These are phyloP conservation scores for Drosophila robusta DNA, from an alignment of 2,888 invertebrate genomes.

Conservation along the genomic window DNA sequence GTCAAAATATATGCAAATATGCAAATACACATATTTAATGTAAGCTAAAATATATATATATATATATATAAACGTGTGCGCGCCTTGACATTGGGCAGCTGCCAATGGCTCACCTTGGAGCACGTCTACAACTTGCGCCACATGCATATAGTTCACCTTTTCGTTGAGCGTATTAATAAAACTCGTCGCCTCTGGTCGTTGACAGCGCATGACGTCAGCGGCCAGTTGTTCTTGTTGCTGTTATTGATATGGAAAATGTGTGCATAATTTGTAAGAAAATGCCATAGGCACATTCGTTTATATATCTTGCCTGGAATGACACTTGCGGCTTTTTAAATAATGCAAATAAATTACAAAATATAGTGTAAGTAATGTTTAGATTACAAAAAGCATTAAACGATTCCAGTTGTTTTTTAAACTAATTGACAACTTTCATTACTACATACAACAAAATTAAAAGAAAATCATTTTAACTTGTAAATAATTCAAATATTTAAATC, in stretches of 20 bases:
- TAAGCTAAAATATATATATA: conserved; percentile 51
- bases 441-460: too few relatives aligned
- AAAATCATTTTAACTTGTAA: too few relatives aligned
- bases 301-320: conserved; percentile 41
- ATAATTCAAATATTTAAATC: too few relatives aligned
- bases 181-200: conserved; percentile 25
- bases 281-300: conserved; percentile 15
- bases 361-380: too few relatives aligned
- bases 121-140: conserved; percentile 15
- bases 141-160: conserved; percentile 52
- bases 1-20: conserved; percentile 66
- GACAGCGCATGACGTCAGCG: conserved; percentile 53
- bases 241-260: conserved; percentile 27
- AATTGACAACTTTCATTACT: conserved; percentile 3
- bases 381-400: too few relatives aligned
- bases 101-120: conserved; percentile 55
- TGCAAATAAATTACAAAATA: too few relatives aligned
- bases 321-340: background rate
- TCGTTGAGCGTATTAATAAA: conserved; percentile 38
- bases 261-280: conserved; percentile 13
- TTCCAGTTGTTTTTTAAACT: too few relatives aligned
- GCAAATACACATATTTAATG: conserved; percentile 9
- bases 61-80: conserved; percentile 37
- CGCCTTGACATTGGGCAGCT: conserved; percentile 40
- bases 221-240: conserved; percentile 7